phyloP scores from a whole-genome alignment of 2,113 vertebrate species.

The Scolopax mira region DNA sequence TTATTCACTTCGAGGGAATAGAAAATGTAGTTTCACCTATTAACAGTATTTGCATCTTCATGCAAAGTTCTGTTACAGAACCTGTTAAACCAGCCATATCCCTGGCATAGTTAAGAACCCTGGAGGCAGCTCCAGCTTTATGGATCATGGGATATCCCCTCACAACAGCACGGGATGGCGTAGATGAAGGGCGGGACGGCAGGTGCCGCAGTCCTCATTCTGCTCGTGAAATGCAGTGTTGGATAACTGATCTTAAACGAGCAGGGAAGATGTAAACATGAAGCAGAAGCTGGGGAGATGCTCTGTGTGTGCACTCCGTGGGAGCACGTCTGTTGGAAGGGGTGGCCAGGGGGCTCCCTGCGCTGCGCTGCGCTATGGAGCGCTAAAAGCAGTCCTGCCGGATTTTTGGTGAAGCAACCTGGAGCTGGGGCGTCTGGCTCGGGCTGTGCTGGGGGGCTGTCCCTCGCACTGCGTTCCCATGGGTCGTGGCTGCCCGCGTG shows the following conservation, averaged over 20 bases:
- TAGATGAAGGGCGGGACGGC: neutral
- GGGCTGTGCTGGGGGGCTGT: neutral
- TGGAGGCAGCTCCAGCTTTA: neutral
- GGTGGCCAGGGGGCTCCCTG: neutral
- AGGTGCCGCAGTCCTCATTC: neutral
- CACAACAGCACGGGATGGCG: neutral
- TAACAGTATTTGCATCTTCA: neutral
- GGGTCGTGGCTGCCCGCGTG: neutral
- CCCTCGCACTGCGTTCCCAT: neutral
- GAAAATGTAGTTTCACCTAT: neutral
- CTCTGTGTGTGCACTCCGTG: fast-evolving
- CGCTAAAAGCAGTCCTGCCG: neutral
- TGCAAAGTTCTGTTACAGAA: neutral
- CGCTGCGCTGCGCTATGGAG: neutral
- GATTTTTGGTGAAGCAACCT: neutral
- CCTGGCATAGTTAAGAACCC: neutral
- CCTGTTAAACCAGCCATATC: neutral
- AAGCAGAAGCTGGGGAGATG: neutral
- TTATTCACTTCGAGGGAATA: neutral
- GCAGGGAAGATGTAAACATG: neutral
- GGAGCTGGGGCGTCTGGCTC: neutral
- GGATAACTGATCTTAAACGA: neutral
- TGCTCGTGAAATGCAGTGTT: neutral
- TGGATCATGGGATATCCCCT: neutral
- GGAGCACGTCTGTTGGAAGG: neutral